Evolutionary conservation across 1,140 invertebrate genomes (phyloP), one percentile per base, ranked within the genome.

Genomic region (Drosophila tristis): DNA sequence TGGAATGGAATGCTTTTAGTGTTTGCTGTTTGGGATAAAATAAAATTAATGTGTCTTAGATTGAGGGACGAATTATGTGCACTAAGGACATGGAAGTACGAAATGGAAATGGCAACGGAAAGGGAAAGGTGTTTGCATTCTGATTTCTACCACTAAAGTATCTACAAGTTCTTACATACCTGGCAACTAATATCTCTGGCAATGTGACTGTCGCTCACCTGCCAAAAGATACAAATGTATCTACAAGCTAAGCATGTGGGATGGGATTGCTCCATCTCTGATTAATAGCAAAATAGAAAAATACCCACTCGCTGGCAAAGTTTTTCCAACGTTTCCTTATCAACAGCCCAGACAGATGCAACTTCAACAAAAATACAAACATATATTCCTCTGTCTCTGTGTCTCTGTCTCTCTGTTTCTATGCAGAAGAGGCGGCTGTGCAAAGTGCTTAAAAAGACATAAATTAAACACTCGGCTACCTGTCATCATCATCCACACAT

Each of bases 391-490:
- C 29, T 53, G 23, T 49, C 11, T 31, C 8, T 44, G 47, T 25
- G 43, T n/a, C 60, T 48, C 44, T 48, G 48, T 63, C 51, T 62
- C 64, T 66, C 68, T 74, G 67, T 39, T 39, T 72, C 61, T 73
- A 57, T 74, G 53, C 67, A 64, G 29, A 48, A 65, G 29, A 59
- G 72, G 76, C 78, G 63, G 64, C 60, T 61, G 15, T 42, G 63
- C 43, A 70, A 87, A 89, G 84, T 89, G 76, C 84, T 89, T 89
- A 89, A 89, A 89, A 89, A 84, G 84, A 89, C 84, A 89, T 89
- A 89, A 84, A 89, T 89, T 89, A 89, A 89, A 89, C 79, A 89
- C 85, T 82, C 66, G 74, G 82, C 82, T 86, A 86, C 82, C 82
- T 86, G 82, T 87, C 81, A 86, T 87, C 81, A 82, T 87, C 82